A percentile compares a stretch with the other conserved stretches of the same genome.
phyloP scores from a whole-genome alignment of 2,797 vertebrate species.

The Percopsis omiscomaycus region DNA sequence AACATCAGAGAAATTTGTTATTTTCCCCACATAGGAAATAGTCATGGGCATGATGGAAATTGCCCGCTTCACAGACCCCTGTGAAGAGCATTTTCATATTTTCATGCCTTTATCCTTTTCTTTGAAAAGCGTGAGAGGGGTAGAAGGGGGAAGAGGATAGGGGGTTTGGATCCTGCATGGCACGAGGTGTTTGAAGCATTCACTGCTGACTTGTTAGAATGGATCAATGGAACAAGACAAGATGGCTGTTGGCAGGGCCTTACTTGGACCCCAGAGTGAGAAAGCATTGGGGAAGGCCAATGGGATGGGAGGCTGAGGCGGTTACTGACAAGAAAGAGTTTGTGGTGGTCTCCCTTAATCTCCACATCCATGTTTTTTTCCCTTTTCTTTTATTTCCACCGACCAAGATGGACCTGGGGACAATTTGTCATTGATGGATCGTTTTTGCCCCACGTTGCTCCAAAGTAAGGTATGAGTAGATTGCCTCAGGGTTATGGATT shows the following conservation, averaged over 20 bases:
- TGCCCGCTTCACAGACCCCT: conserved; percentile 75
- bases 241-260: conserved; percentile 58
- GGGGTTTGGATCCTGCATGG: conserved; percentile 49
- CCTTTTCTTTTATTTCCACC: conserved; percentile 62
- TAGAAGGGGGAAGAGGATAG: conserved; percentile 57
- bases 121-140: conserved; percentile 66
- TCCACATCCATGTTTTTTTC: conserved; percentile 31
- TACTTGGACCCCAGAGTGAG: conserved; percentile 50
- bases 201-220: conserved; percentile 61
- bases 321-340: conserved; percentile 46
- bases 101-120: conserved; percentile 74
- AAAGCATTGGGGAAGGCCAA: conserved; percentile 57
- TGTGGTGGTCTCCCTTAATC: conserved; percentile 55
- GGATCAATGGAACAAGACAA: conserved; percentile 69
- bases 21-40: conserved; percentile 66
- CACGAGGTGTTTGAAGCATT: conserved; percentile 66
- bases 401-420: conserved; percentile 64
- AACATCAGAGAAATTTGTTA: conserved; percentile 71
- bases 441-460: conserved; percentile 56
- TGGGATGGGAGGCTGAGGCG: conserved; percentile 57
- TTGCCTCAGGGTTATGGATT: conserved; percentile 60
- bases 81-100: conserved; percentile 80
- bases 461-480: conserved; percentile 59
- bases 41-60: conserved; percentile 73
- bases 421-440: conserved; percentile 55